Evolutionary conservation across 1,140 invertebrate genomes (phyloP).

Genomic region (Eupristina koningsbergeri): DNA sequence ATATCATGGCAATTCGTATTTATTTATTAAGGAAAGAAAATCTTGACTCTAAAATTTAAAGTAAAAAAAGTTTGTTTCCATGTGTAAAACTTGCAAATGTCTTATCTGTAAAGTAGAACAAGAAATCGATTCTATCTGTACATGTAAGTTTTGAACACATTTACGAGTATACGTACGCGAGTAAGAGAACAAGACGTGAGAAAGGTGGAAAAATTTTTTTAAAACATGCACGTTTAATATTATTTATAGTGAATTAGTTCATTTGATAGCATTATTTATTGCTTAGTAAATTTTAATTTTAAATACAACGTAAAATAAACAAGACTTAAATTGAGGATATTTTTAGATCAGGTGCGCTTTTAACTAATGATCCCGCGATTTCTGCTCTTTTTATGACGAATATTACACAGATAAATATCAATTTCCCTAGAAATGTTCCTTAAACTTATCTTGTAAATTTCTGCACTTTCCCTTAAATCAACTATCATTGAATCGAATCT

Average conservation of each 20-base stretch:
- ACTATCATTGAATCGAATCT: too few species aligned
- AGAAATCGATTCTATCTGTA: not conserved
- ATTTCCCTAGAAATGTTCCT: too few species aligned
- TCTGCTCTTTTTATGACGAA: too few species aligned
- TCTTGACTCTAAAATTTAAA: not conserved
- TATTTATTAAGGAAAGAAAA: not conserved
- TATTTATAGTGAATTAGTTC: not conserved
- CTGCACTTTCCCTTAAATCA: too few species aligned
- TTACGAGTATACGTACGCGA: not conserved
- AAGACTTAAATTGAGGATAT: too few species aligned
- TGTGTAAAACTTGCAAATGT: not conserved
- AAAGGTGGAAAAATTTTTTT: not conserved
- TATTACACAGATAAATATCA: too few species aligned
- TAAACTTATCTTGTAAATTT: too few species aligned
- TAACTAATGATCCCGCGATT: too few species aligned
- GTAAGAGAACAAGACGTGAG: not conserved
- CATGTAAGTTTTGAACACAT: not conserved
- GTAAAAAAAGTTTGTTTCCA: not conserved
- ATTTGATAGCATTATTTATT: not conserved
- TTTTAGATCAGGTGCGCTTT: too few species aligned
- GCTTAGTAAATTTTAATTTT: not conserved
- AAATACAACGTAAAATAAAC: not conserved
- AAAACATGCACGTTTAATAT: not conserved
- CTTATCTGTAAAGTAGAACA: slow-evolving; percentile 8
- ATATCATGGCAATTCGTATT: not conserved